These are phyloP conservation scores for Cyclophora albipunctata DNA, from an alignment of 2,888 invertebrate species.

Conservation along the genomic window DNA sequence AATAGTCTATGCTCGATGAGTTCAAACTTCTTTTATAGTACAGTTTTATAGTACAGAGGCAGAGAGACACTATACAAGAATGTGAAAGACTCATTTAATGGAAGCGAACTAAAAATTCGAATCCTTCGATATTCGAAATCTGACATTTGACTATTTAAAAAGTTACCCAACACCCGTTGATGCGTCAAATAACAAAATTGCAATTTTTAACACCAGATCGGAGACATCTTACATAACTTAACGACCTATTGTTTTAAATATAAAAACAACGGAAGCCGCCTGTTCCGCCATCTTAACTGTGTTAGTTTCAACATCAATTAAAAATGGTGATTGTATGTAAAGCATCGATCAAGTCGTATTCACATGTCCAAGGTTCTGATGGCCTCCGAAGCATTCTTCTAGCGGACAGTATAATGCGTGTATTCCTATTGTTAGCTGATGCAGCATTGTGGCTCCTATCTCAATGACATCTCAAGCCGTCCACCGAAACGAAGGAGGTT, in stretches of 20 bases:
- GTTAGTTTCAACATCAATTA: constrained; percentile 29
- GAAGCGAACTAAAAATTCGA: no score
- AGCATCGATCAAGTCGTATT: constrained; percentile 33
- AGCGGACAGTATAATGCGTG: constrained; percentile 63
- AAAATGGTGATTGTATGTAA: constrained; percentile 10
- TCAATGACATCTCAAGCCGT: constrained; percentile 64
- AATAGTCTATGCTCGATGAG: no score
- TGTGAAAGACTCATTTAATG: no score
- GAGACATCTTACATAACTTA: constrained; percentile 31
- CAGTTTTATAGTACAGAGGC: no score
- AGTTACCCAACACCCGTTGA: constrained; percentile 10
- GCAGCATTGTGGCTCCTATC: constrained; percentile 35
- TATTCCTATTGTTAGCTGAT: constrained; percentile 45
- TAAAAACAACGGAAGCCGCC: constrained; percentile 29
- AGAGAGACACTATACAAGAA: no score
- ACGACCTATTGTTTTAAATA: constrained; percentile 37
- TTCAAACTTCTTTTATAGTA: no score
- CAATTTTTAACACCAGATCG: constrained; percentile 23
- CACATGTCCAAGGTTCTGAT: constrained; percentile 61
- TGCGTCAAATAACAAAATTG: constrained; percentile 29
- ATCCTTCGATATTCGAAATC: no score
- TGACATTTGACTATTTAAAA: no score
- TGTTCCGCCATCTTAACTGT: constrained; percentile 52
- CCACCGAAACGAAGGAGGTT: constrained; percentile 24
- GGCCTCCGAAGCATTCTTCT: constrained; percentile 55